phyloP scores from a whole-genome alignment of 2,888 invertebrate species.

The Lutraria lutraria region DNA sequence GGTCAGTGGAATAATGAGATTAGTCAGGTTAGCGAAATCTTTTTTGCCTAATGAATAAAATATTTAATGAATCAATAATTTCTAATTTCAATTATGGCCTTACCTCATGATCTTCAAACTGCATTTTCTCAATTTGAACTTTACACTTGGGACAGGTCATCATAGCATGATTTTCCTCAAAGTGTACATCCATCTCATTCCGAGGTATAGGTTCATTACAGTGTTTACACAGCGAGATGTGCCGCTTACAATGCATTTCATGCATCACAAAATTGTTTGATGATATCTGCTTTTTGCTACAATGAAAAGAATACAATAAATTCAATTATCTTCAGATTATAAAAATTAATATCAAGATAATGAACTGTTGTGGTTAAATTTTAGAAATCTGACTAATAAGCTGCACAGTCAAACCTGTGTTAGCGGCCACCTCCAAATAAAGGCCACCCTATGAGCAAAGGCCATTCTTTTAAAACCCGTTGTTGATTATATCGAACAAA shows the following conservation, averaged over 20 bases:
- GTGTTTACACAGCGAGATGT: constrained; percentile 90
- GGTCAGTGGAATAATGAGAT: too few species aligned
- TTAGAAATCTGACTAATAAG: background rate
- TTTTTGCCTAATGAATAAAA: too few species aligned
- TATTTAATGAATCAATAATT: background rate
- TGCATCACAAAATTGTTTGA: constrained; percentile 91
- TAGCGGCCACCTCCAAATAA: background rate
- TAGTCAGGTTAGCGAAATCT: too few species aligned
- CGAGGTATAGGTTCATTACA: constrained; percentile 91
- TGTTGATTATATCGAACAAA: too few species aligned
- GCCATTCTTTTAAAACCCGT: too few species aligned
- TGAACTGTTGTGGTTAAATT: background rate
- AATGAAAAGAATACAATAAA: constrained; percentile 59
- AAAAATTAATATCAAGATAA: background rate
- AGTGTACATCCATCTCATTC: constrained; percentile 89
- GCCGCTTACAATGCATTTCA: constrained; percentile 91
- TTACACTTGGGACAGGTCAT: constrained; percentile 87
- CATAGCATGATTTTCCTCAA: constrained; percentile 87
- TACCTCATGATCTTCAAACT: constrained; percentile 86
- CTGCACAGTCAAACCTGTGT: too few species aligned
- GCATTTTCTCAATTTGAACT: constrained; percentile 83
- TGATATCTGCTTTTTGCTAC: constrained; percentile 91
- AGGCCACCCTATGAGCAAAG: too few species aligned
- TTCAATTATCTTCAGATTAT: background rate
- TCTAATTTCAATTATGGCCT: background rate